Percentiles rank a stretch among this genome's conserved stretches.
phyloP scores from a whole-genome alignment of 2,888 invertebrate genomes.

The Oxytorus armatus region DNA sequence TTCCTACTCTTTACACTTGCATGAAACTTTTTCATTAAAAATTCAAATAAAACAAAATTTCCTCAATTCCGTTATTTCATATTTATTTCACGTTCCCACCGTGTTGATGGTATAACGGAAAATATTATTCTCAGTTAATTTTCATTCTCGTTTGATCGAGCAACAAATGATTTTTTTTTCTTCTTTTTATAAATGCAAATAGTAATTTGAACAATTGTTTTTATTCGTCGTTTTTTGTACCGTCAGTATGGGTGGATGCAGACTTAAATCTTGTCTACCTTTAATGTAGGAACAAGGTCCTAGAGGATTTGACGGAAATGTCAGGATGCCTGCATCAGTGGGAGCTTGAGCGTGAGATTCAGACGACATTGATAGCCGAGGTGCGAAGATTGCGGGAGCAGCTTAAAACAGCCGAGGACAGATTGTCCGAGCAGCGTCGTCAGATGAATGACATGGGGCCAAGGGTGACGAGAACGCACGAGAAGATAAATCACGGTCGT shows the following conservation, averaged over 20 bases:
- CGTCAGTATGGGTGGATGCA: conserved; percentile 41
- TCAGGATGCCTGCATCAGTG: conserved; percentile 79
- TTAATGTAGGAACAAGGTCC: conserved; percentile 77
- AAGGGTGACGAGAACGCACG: conserved; percentile 75
- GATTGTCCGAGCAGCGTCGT: conserved; percentile 76
- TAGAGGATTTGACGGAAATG: conserved; percentile 81
- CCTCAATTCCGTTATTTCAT: neutral
- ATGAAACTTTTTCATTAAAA: too few relatives aligned
- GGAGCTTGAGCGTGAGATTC: conserved; percentile 79
- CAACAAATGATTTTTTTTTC: neutral
- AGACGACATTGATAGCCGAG: conserved; percentile 76
- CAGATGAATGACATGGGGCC: conserved; percentile 77
- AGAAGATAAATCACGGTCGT: conserved; percentile 78
- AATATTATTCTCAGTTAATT: neutral
- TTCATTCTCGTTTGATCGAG: too few relatives aligned
- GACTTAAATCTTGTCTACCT: conserved; percentile 37
- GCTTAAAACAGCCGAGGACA: conserved; percentile 77
- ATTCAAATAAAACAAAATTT: neutral
- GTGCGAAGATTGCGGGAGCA: conserved; percentile 78
- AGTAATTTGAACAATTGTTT: neutral
- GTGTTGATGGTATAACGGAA: conserved; percentile 28
- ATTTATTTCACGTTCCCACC: neutral
- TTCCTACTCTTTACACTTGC: too few relatives aligned
- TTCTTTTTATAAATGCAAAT: neutral
- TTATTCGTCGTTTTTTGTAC: conserved; percentile 14